Percentiles rank a stretch among this genome's conserved stretches.
Conservation (phyloP, 1,140 invertebrate genomes). For the Phymorhynchus buccinoides region DNA sequence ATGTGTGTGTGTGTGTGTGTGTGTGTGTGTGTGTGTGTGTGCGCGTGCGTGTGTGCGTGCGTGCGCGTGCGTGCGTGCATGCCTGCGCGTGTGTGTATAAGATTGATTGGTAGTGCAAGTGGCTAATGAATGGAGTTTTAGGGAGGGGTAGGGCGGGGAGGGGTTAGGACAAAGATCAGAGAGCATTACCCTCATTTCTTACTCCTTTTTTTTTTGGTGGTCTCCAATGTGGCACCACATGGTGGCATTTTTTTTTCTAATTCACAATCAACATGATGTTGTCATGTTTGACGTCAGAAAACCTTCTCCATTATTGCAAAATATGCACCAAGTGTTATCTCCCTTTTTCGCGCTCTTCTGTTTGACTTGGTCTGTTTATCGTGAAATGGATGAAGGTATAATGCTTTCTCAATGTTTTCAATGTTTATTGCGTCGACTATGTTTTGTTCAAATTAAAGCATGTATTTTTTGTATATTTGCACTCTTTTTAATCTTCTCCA, state of each 20-base stretch:
- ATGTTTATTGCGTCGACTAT: not conserved
- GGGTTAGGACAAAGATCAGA: too few species aligned
- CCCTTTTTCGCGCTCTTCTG: not conserved
- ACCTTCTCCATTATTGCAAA: not conserved
- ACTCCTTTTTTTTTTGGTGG: not conserved
- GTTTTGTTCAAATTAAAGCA: not conserved
- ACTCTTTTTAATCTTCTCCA: constrained; percentile 1
- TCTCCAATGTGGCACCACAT: not conserved
- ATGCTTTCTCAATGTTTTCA: too few species aligned
- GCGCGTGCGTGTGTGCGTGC: too few species aligned
- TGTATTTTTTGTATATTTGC: constrained; percentile 12
- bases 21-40: too few species aligned
- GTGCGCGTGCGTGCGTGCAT: too few species aligned
- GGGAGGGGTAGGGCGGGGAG: too few species aligned
- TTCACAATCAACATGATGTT: not conserved
- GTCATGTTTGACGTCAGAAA: not conserved
- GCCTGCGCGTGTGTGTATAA: too few species aligned
- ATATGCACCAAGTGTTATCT: not conserved
- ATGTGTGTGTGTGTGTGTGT: too few species aligned
- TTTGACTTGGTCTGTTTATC: not conserved
- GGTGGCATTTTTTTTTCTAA: not conserved
- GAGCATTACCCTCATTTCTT: not conserved
- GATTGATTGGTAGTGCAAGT: too few species aligned
- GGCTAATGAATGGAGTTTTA: too few species aligned
- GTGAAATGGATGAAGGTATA: not conserved